Conservation (phyloP, 2,797 vertebrate species). For the Cephalopachus bancanus region DNA sequence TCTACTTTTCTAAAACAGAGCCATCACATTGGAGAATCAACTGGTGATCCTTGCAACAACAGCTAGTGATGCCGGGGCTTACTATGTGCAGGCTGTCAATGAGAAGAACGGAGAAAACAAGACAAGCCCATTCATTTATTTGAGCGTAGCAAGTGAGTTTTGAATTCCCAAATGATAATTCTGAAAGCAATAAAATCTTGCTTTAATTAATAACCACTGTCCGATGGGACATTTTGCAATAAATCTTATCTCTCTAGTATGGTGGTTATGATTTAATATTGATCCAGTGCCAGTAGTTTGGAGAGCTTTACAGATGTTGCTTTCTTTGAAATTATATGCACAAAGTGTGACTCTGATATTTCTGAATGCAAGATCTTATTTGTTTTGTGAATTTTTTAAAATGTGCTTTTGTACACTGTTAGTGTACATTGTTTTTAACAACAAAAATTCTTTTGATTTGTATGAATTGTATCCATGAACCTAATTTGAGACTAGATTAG, state of each 20-base stretch:
- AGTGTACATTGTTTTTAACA: constrained; percentile 42
- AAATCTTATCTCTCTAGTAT: no score
- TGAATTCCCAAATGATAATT: accelerated
- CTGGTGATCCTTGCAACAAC: constrained; percentile 91
- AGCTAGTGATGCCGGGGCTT: constrained; percentile 87
- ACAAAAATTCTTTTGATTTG: constrained; percentile 62
- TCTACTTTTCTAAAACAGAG: constrained; percentile 85
- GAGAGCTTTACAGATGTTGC: constrained; percentile 19
- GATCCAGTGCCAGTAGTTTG: not conserved
- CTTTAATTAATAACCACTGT: not conserved
- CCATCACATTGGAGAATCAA: constrained; percentile 92
- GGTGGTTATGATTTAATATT: not conserved
- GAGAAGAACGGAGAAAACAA: constrained; percentile 93
- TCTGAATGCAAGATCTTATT: constrained; percentile 43
- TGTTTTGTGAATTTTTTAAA: not conserved
- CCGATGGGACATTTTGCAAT: not conserved
- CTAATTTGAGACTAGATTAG: constrained; percentile 25
- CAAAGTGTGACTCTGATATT: not conserved
- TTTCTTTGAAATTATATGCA: constrained; percentile 42
- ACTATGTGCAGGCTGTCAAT: constrained; percentile 93
- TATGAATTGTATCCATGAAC: constrained; percentile 70
- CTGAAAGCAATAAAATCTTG: not conserved
- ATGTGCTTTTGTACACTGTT: not conserved
- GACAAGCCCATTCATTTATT: constrained; percentile 90
- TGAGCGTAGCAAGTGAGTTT: constrained; percentile 90